Evolutionary conservation across 2,888 invertebrate genomes (phyloP), one percentile per base, ranked within the genome.

Genomic region (Colletes collaris): DNA sequence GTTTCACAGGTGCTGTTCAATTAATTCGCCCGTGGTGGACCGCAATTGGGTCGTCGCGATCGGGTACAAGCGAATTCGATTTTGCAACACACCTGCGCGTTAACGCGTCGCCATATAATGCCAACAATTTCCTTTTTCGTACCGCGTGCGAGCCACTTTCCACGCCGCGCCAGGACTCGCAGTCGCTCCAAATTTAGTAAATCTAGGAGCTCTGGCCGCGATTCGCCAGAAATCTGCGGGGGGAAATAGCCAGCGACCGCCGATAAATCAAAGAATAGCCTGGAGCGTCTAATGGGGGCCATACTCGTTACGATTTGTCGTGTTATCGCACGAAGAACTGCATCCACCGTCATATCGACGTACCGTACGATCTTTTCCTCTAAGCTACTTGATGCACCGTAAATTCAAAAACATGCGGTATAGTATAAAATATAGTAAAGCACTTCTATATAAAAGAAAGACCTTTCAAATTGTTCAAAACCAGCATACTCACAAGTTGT

Each of bases 1-100:
- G 73, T 69, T 75, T 75, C 69, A 46, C 76, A 49, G 68, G 59
- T 59, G 46, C 70, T 49, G 77, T 53, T 66, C 75, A 72, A 81
- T 83, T 83, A 83, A 83, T 78, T 83, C 77, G 66, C 7, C 19
- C 66, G 70, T 63, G 72, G 83, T 63, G 19, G 11, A 59, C 83
- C 74, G 70, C 80, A 83, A 83, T 64, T 80, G 77, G 83, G 71
- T 77, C 74, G 59, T 76, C 76, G 66, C 65, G 58, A 76, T 76
- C 65, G 73, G 73, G 55, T 67, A 73, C 79, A 67, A 69, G 71
- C 76, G 79, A 79, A 80, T 80, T 80, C 83, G 76, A 82, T 83
- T 75, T 80, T 37, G 80, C 74, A 80, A 83, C 63, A 60, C 37
- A 53, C 16, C 16, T 44, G 76, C 19, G 64, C 64, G 59, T 50